These are phyloP conservation scores for Diphyllodes magnificus DNA, from an alignment of 2,113 vertebrate genomes.

Conservation along the genomic window DNA sequence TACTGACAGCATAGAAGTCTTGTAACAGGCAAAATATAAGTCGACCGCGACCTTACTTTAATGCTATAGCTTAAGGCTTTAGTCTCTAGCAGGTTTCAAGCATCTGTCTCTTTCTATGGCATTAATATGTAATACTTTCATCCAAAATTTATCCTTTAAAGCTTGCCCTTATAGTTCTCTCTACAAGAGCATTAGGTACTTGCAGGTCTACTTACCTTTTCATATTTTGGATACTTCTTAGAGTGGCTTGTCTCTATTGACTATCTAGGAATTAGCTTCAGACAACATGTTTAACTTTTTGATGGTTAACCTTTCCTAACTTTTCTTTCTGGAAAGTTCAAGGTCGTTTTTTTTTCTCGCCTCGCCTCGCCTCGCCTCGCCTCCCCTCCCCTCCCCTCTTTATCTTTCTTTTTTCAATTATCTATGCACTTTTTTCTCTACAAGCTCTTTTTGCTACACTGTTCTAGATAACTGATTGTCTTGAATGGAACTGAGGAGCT, in stretches of 20 bases:
- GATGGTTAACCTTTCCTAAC: background rate
- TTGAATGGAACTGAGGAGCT: background rate
- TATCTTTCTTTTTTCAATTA: background rate
- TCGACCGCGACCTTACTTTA: background rate
- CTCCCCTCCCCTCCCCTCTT: too few relatives aligned
- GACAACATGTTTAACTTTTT: background rate
- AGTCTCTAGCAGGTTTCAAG: background rate
- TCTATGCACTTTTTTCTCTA: background rate
- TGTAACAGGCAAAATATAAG: background rate
- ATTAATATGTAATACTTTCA: background rate
- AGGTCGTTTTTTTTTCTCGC: too few relatives aligned
- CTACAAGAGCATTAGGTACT: background rate
- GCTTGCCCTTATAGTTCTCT: background rate
- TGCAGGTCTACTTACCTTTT: background rate
- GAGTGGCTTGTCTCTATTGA: background rate
- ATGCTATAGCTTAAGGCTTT: background rate
- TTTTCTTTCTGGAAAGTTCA: background rate
- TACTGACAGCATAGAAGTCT: background rate
- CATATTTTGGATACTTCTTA: background rate
- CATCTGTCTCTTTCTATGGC: background rate
- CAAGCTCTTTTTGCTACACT: background rate
- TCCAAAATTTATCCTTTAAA: background rate
- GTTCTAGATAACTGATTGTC: background rate
- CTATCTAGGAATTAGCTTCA: background rate
- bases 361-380: too few relatives aligned